Percentiles rank a stretch among this genome's conserved stretches.
Conservation (phyloP, 1,140 invertebrate genomes). For the Drosophila pachea region DNA sequence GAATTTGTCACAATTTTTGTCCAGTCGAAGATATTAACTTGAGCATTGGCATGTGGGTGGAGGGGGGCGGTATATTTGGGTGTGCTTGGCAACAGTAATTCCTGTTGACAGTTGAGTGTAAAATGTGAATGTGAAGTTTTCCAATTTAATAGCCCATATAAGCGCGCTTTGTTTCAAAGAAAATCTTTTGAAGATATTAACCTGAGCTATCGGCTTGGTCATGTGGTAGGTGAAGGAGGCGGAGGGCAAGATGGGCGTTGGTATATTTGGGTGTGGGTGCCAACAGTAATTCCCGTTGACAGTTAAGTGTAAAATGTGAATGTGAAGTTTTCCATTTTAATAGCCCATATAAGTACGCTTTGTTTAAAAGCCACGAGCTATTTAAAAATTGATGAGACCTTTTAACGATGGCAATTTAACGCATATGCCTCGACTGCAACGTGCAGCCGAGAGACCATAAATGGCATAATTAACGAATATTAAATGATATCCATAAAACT, state of each 20-base stretch:
- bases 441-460: constrained; percentile 56
- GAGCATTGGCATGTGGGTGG: background rate
- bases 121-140: constrained; percentile 4
- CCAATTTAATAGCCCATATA: constrained; percentile 18
- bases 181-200: too few relatives aligned
- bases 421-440: constrained; percentile 46
- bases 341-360: constrained; percentile 13
- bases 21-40: constrained; percentile 25
- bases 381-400: constrained; percentile 66
- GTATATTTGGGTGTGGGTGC: too few relatives aligned
- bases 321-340: constrained; percentile 14
- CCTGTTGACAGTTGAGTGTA: constrained; percentile 22
- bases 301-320: constrained; percentile 28
- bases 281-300: too few relatives aligned
- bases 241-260: too few relatives aligned
- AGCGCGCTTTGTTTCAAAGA: constrained; percentile 2
- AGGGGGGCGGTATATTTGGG: too few relatives aligned
- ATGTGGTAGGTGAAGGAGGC: too few relatives aligned
- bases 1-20: constrained; percentile 13
- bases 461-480: constrained; percentile 74
- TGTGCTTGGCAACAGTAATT: too few relatives aligned
- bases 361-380: constrained; percentile 47
- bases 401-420: constrained; percentile 67
- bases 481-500: constrained; percentile 72
- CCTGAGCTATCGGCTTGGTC: too few relatives aligned